Evolutionary conservation across 2,888 invertebrate genomes (phyloP).

Genomic region (Nomada goodeniana): DNA sequence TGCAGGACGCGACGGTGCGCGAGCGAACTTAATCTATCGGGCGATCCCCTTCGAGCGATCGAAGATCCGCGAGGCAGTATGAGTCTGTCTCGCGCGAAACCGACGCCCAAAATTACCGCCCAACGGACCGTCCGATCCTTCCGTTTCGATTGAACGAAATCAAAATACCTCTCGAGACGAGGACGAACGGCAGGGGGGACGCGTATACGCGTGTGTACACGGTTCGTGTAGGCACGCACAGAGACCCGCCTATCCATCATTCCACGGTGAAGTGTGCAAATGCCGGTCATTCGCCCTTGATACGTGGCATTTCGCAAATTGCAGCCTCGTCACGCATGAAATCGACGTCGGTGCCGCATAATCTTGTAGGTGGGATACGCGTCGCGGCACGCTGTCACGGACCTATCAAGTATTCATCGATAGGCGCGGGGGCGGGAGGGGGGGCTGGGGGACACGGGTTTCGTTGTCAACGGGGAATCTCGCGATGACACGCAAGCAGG

Average conservation of each 20-base stretch:
- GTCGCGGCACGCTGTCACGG: conserved; percentile 56
- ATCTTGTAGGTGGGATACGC: conserved; percentile 73
- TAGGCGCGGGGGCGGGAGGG: conserved; percentile 5
- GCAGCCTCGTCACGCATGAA: conserved; percentile 72
- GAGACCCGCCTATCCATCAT: conserved; percentile 45
- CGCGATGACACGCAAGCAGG: conserved; percentile 64
- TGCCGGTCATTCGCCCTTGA: conserved; percentile 69
- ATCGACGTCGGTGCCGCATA: conserved; percentile 65
- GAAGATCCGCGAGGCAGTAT: too few relatives aligned
- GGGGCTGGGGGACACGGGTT: conserved; percentile 54
- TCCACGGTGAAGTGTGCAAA: conserved; percentile 43
- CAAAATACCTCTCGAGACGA: background rate
- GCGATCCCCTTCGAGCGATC: too few relatives aligned
- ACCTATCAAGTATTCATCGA: conserved; percentile 70
- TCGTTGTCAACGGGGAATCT: conserved; percentile 67
- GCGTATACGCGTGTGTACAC: too few relatives aligned
- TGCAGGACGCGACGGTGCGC: background rate
- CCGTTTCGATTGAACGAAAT: too few relatives aligned
- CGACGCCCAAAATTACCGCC: too few relatives aligned
- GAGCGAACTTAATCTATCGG: too few relatives aligned
- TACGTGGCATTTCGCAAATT: conserved; percentile 73
- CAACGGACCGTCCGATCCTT: too few relatives aligned
- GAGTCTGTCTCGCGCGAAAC: too few relatives aligned
- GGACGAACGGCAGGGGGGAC: too few relatives aligned
- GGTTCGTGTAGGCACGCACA: background rate